Base-by-base conservation (phyloP, 1,140 invertebrate genomes). In the Lepidurus arcticus region DNA sequence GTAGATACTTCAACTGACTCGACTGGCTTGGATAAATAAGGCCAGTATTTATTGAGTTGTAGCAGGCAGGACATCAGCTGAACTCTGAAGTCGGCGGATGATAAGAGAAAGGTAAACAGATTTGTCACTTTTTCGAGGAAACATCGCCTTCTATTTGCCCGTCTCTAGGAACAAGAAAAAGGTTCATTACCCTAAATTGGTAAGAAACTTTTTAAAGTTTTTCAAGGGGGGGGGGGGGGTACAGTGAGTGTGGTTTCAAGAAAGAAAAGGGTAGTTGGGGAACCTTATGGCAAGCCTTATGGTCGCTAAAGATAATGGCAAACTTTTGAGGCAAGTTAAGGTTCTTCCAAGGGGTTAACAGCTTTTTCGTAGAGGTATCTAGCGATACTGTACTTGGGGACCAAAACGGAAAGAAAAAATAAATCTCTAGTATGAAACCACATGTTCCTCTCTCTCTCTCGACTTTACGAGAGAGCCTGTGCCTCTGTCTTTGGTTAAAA, bases 301-400 rank as follows among this genome's bases (percentile, higher is more conserved):
- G 53, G 53, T 21, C 21, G 53, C 53, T 34, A 9, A 16, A 65
- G 53, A 65, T 65, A 65, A 65, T 65, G 53, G 16, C 8, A 65
- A 65, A 65, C 9, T 65, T 65, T 65, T 65, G 53, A 16, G 34
- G 34, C 34, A 65, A 65, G 7, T 13, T 21, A 65, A 65, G 53
- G 53, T 65, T 65, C 53, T 65, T 34, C 34, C 53, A 65, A 65
- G 53, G 53, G 53, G 53, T 21, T 65, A 65, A 21, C 53, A 65
- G 53, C 53, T 65, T 65, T 34, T 65, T 65, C 53, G 53, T 21
- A n/a, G 53, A 65, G 53, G 53, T 65, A 65, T 65, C 53, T 21
- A 34, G 34, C 34, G 3, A 34, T 34, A 34, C 21, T 21, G 53
- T 13, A 65, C 53, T 65, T 21, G 53, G 10, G 13, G 53, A 65